Conservation (phyloP, 1,140 invertebrate species). For the Agrypnia vestita region DNA sequence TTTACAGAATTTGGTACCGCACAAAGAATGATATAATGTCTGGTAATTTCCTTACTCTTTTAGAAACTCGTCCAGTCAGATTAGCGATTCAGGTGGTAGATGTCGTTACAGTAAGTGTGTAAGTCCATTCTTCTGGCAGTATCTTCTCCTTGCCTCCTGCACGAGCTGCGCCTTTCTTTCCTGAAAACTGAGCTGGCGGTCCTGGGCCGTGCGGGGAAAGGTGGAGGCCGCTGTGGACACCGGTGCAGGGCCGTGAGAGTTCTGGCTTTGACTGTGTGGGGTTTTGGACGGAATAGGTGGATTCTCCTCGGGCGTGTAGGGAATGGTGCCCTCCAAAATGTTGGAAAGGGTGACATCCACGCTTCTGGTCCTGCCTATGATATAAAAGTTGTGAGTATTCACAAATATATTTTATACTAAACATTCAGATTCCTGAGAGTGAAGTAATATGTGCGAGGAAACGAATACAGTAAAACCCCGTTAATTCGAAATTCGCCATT, state of each 20-base stretch:
- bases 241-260: constrained; percentile 57
- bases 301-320: constrained; percentile 76
- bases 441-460: too few relatives aligned
- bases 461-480: too few relatives aligned
- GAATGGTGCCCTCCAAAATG: constrained; percentile 83
- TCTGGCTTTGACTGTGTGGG: constrained; percentile 25
- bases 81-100: too few relatives aligned
- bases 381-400: constrained; percentile 8
- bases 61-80: too few relatives aligned
- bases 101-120: constrained; percentile 37
- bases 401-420: too few relatives aligned
- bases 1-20: too few relatives aligned
- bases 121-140: constrained; percentile 85
- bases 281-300: constrained; percentile 11
- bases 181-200: constrained; percentile 79
- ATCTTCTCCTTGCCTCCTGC: constrained; percentile 82
- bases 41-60: too few relatives aligned
- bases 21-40: too few relatives aligned
- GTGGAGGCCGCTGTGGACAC: constrained; percentile 68
- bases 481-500: too few relatives aligned
- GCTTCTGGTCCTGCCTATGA: constrained; percentile 82
- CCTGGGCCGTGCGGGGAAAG: constrained; percentile 77
- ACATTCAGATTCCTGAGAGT: too few relatives aligned
- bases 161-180: constrained; percentile 86
- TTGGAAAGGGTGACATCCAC: constrained; percentile 87